Percentiles rank a stretch among this genome's conserved stretches.
Conservation (phyloP, 2,888 invertebrate species). For the Xanthorhoe spadicearia region DNA sequence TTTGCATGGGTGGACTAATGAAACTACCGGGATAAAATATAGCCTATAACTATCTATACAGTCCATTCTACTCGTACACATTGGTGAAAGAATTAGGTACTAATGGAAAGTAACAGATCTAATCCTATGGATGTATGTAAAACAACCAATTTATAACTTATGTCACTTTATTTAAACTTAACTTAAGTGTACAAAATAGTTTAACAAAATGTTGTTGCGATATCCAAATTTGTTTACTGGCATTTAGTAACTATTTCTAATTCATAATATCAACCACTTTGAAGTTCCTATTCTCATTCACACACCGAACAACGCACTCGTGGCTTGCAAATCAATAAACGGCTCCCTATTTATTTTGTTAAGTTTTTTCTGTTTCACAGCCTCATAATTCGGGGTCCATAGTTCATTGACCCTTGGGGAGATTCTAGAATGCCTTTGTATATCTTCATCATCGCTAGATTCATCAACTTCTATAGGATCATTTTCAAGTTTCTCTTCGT, state of each 20-base stretch:
- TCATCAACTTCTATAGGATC: constrained; percentile 56
- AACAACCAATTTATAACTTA: too few relatives aligned
- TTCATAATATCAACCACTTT: neutral
- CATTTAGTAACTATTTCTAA: too few relatives aligned
- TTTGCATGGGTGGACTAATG: too few relatives aligned
- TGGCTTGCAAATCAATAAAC: constrained; percentile 63
- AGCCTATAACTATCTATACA: too few relatives aligned
- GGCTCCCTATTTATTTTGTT: constrained; percentile 68
- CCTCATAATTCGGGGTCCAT: constrained; percentile 75
- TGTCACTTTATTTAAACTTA: constrained; percentile 19
- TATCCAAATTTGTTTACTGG: neutral
- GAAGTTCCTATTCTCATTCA: constrained; percentile 1
- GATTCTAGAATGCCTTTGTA: constrained; percentile 41
- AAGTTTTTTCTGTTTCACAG: constrained; percentile 76
- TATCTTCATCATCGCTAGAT: constrained; percentile 70
- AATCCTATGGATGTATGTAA: too few relatives aligned
- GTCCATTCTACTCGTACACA: too few relatives aligned
- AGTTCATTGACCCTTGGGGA: constrained; percentile 62
- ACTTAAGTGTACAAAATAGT: constrained; percentile 5
- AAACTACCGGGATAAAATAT: too few relatives aligned
- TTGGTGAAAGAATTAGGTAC: too few relatives aligned
- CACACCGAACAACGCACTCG: constrained; percentile 61
- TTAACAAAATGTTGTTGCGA: neutral
- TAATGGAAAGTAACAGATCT: neutral
- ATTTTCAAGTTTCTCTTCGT: constrained; percentile 49